Base-by-base conservation (phyloP, 2,888 invertebrate species). In the Amblyjoppa fuscipennis region DNA sequence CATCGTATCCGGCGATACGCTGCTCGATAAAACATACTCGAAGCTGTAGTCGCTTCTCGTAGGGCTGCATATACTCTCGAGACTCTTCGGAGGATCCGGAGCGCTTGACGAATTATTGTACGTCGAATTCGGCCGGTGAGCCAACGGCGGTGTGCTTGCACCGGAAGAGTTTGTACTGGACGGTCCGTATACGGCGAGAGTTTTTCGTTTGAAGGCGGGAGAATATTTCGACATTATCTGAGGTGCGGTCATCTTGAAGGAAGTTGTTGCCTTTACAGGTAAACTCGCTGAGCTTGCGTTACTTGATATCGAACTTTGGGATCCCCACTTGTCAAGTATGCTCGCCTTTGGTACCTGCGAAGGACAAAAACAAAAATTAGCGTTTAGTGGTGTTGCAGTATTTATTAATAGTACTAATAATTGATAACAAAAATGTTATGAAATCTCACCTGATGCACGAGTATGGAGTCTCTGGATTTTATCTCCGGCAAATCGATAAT, bases 401-500 rank as follows among this genome's bases (percentile, higher is more conserved):
- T 41, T 34, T 11, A 41, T 41, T 41, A 2, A 41, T 41, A 0
- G 41, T 34, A 34, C 34, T 34, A 34, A 34, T 34, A n/a, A 20
- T 20, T 9, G 20, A 6, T 7, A 6, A 7, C 7, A 2, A 7
- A 20, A 20, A 20, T 53, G 20, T 56, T 56, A 6, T 11, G 56
- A 25, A 56, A 56, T 25, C 78, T 89, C 79, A 93, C 93, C 91
- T 93, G 93, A 81, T 92, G 91, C 56, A 90, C 59, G 6, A 92
- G 83, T 87, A 93, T 93, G 49, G 96, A 95, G 91, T 96, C 96
- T 88, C 96, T 96, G 90, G 97, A 97, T 94, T 97, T 97, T 77
- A 98, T 98, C 95, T 97, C 97, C 0, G 98, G 98, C 91, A 98
- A 95, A 94, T 97, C 97, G 70, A 97, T 95, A 75, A 96, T 96